A percentile compares a stretch with the other conserved stretches of the same genome.
These are phyloP conservation scores for Ceryle rudis DNA, from an alignment of 2,797 vertebrate genomes.

Conservation along the genomic window DNA sequence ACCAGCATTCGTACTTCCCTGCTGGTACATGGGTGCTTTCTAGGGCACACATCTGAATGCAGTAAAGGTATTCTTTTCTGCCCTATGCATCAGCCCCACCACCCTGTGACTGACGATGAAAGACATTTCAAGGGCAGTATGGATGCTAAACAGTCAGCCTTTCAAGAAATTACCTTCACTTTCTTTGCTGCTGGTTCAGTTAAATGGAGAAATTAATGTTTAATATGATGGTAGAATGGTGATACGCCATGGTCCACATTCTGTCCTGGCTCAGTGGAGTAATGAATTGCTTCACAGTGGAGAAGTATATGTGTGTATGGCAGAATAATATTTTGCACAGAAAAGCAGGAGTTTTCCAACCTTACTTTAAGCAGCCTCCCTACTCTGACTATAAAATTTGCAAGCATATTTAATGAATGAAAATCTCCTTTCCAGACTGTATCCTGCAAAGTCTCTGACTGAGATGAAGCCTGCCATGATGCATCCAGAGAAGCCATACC, in stretches of 20 bases:
- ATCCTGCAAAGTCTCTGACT: background rate
- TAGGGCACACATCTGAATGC: background rate
- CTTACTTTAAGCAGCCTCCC: background rate
- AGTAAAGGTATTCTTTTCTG: background rate
- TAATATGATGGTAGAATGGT: background rate
- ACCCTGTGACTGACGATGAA: background rate
- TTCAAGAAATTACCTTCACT: background rate
- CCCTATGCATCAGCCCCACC: background rate
- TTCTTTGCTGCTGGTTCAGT: background rate
- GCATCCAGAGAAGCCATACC: background rate
- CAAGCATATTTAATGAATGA: background rate
- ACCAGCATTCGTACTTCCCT: background rate
- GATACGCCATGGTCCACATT: background rate
- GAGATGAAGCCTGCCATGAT: background rate
- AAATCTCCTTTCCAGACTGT: background rate
- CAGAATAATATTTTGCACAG: background rate
- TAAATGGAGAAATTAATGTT: background rate
- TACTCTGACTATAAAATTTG: background rate
- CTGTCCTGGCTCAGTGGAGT: background rate
- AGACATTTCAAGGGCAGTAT: background rate
- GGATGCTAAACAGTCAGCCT: background rate
- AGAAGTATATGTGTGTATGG: background rate
- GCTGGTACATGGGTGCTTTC: background rate
- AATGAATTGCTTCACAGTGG: accelerated
- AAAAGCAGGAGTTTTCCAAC: background rate